Percentiles rank a stretch among this genome's conserved stretches.
These are phyloP conservation scores for Zaprionus camerounensis DNA, from an alignment of 1,140 invertebrate species.

Conservation along the genomic window DNA sequence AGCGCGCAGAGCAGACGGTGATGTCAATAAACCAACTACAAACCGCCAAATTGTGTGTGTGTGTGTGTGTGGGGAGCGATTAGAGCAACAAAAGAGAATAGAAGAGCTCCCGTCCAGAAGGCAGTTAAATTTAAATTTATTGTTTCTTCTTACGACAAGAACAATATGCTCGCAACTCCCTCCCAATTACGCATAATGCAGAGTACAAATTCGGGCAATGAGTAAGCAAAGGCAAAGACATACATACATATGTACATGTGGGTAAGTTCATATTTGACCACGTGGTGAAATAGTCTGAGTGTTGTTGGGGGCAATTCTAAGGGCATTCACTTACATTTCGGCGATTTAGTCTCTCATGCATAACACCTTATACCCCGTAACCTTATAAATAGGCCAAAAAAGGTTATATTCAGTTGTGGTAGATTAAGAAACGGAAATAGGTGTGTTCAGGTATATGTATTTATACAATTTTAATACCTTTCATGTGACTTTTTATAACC, in stretches of 20 bases:
- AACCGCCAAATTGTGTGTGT: constrained; percentile 15
- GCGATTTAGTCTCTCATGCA: background rate
- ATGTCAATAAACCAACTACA: constrained; percentile 80
- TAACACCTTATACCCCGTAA: background rate
- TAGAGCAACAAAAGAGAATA: constrained; percentile 6
- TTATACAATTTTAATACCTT: too few species aligned
- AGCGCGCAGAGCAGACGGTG: constrained; percentile 36
- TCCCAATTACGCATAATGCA: background rate
- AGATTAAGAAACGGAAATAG: background rate
- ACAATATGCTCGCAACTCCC: background rate
- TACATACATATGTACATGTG: background rate
- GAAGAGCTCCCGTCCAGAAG: background rate
- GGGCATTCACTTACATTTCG: constrained; percentile 6
- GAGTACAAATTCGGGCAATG: constrained; percentile 6
- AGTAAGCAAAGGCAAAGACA: background rate
- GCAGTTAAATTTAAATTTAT: constrained; percentile 8
- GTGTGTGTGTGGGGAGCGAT: background rate
- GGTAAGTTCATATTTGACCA: background rate
- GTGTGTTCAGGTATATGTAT: too few species aligned
- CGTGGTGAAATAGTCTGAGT: background rate
- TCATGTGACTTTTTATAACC: too few species aligned
- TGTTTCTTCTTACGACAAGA: constrained; percentile 1
- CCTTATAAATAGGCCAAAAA: background rate
- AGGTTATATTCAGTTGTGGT: background rate
- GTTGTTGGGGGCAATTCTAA: background rate